Conservation (phyloP, 1,140 invertebrate genomes). For the Cyclina sinensis region DNA sequence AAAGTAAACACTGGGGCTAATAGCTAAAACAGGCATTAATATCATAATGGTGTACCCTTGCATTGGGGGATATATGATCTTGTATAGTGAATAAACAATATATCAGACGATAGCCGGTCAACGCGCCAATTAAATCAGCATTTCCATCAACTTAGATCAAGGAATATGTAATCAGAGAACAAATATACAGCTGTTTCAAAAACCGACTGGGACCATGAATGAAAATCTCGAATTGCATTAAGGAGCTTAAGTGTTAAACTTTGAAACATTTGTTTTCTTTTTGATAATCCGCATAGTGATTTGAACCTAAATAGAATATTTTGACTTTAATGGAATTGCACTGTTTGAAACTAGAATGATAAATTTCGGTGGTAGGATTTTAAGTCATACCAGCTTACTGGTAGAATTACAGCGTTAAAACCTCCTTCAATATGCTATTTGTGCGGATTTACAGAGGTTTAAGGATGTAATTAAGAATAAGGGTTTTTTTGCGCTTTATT, state of each 20-base stretch:
- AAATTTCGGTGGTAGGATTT: background rate
- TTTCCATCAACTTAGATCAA: conserved; percentile 16
- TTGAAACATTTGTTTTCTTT: conserved; percentile 63
- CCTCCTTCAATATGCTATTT: background rate
- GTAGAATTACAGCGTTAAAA: background rate
- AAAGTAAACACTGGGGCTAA: conserved; percentile 1
- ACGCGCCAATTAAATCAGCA: background rate
- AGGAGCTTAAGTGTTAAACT: conserved; percentile 35
- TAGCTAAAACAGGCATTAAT: background rate
- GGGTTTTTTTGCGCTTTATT: background rate
- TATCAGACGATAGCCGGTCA: background rate
- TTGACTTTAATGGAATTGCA: conserved; percentile 29
- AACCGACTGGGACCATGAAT: conserved; percentile 5
- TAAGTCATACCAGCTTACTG: background rate
- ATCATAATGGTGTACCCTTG: background rate
- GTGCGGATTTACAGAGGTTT: background rate
- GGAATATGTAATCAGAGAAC: conserved; percentile 11
- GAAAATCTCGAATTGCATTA: background rate
- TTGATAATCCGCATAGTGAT: conserved; percentile 42
- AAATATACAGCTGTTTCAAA: background rate
- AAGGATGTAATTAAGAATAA: background rate
- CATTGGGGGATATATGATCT: conserved; percentile 8
- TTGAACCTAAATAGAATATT: conserved; percentile 21
- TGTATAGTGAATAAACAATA: background rate
- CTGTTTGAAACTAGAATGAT: background rate